Evolutionary conservation across 2,888 invertebrate species (phyloP), one percentile per base, ranked within the genome.

Genomic region (Drosophila rubida): DNA sequence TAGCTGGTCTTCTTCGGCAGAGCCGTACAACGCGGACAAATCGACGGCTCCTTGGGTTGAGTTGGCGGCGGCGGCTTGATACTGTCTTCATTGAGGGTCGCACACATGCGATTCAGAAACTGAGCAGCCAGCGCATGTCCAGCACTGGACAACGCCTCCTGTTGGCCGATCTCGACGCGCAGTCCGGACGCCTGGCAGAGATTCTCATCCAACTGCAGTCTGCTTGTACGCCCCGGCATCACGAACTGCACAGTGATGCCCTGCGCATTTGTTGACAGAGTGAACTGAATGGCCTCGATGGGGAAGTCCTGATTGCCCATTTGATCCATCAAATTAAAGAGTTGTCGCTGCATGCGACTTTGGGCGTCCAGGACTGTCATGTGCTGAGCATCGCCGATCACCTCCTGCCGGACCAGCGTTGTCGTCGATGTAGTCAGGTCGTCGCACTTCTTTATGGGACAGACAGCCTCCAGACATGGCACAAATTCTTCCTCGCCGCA

Each of bases 181-280:
- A 76, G 35, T 1, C 48, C 49, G 11, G 68, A 67, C 1, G 68
- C 54, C 11, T 13, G 14, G 14, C 78, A 73, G 0, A 54, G 49
- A 2, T 68, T 37, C 0, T 53, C 62, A 13, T 72, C 53, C 16
- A 63, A 11, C 2, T 23, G 14, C 6, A 37, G 35, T 19, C 22
- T 42, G 8, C 22, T 41, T 30, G 13, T 14, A 14, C 41, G 25
- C 5, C 42, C 54, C 6, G 23, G 19, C 25, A 66, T 14, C 35
- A 68, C 32, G 42, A 83, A 85, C 22, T 63, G 69, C 13, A 87
- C 69, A 27, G 44, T 66, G 6, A 83, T 48, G 30, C 82, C 77
- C 11, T 63, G 69, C 0, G 74, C 85, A 27, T 65, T 68, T 8
- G 77, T 23, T 7, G 51, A 1, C 13, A 83, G 37, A 4, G 46